Percentiles rank a stretch among this genome's conserved stretches.
Conservation (phyloP, 1,140 invertebrate genomes). For the Lucilia sericata region DNA sequence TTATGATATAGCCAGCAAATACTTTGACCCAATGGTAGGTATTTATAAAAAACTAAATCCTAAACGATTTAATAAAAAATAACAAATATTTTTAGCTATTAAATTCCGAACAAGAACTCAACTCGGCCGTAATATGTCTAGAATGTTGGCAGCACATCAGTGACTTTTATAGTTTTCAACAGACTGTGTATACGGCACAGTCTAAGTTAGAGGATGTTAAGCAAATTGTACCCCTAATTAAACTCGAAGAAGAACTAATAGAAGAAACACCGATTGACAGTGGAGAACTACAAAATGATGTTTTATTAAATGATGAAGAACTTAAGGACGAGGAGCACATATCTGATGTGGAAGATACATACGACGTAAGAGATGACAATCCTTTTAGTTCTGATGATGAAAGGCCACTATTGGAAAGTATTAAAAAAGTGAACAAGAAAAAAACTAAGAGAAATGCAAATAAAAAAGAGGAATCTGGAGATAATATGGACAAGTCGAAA, state of each 20-base stretch:
- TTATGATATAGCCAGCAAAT: neutral
- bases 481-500: neutral
- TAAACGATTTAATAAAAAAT: neutral
- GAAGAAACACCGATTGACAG: neutral
- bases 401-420: neutral
- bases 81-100: neutral
- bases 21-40: slow-evolving; percentile 21
- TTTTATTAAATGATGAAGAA: neutral
- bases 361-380: slow-evolving; percentile 1
- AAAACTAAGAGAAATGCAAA: neutral
- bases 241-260: neutral
- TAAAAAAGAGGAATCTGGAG: neutral
- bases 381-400: slow-evolving; percentile 24
- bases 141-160: slow-evolving; percentile 23
- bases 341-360: neutral
- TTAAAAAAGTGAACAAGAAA: neutral
- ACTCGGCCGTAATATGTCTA: neutral
- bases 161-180: slow-evolving; percentile 22
- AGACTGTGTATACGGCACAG: slow-evolving; percentile 8
- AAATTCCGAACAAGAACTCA: neutral
- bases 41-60: neutral
- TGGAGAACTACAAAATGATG: too few species aligned
- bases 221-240: neutral
- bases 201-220: slow-evolving; percentile 6
- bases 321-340: neutral